Evolutionary conservation across 2,113 vertebrate species (phyloP), one percentile per base, ranked within the genome.

Genomic region (Toxotes jaculatrix): DNA sequence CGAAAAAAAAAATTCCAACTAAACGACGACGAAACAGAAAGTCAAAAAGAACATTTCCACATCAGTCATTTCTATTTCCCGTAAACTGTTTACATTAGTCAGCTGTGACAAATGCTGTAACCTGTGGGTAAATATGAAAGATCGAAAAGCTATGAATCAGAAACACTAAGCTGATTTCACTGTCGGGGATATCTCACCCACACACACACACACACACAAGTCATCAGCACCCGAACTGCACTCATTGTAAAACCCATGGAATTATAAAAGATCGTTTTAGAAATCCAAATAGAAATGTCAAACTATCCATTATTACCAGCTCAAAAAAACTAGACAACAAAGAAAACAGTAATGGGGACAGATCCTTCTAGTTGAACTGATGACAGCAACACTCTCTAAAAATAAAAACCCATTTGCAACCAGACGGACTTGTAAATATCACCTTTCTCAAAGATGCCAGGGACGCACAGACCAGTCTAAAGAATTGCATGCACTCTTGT

Each of bases 401-500:
- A 87, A 64, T 71, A 88, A 84, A 61, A 34, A 61, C 4, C 53
- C 73, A 73, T 82, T 89, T 91, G 66, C 79, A 83, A 70, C 49
- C 66, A 80, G 79, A 27, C 77, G 21, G 57, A 86, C 87, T 87
- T 88, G 87, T 91, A 88, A 93, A 90, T 86, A 90, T 88, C 89
- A 79, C 78, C 59, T 90, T 88, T 74, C 79, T 75, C 77, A 71
- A 32, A 68, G 70, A 88, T 86, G 73, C 82, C 85, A 75, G 76
- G 60, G 69, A 90, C 31, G 51, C 82, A 68, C 53, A 63, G 56
- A 64, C 57, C 59, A 69, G 71, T 9, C 73, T 31, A 4, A 61
- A 82, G 77, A 86, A 81, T 60, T 9, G 49, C 80, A 76, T 34
- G 67, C 76, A 64, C 65, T 82, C 74, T 81, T 51, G 82, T 83